These are phyloP conservation scores for Halictus ligatus DNA, from an alignment of 2,888 invertebrate species.

Conservation along the genomic window DNA sequence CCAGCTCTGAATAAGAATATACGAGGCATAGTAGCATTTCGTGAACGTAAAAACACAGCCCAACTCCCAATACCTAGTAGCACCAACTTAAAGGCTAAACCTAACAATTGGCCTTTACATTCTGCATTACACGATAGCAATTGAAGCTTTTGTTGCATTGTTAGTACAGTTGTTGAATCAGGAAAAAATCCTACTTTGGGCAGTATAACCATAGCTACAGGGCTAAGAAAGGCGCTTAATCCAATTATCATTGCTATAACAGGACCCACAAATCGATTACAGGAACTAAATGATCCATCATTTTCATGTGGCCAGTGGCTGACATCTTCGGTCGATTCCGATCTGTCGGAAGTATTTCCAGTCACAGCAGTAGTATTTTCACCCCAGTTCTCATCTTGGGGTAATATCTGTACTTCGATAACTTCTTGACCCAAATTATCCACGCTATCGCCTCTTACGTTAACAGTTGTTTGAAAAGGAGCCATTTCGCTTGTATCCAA, in stretches of 20 bases:
- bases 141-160: conserved; percentile 89
- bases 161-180: conserved; percentile 88
- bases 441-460: conserved; percentile 87
- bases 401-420: conserved; percentile 97
- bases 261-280: conserved; percentile 93
- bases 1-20: conserved; percentile 96
- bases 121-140: conserved; percentile 95
- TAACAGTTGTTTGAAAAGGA: conserved; percentile 94
- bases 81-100: conserved; percentile 95
- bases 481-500: conserved; percentile 89
- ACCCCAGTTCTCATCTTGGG: conserved; percentile 99
- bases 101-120: conserved; percentile 96
- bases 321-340: conserved; percentile 96
- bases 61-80: conserved; percentile 95
- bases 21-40: conserved; percentile 95
- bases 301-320: conserved; percentile 92
- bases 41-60: conserved; percentile 95
- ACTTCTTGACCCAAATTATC: conserved; percentile 95
- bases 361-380: conserved; percentile 99
- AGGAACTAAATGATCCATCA: conserved; percentile 90
- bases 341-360: conserved; percentile 98
- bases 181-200: conserved; percentile 96
- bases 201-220: conserved; percentile 96
- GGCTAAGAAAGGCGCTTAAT: conserved; percentile 94
- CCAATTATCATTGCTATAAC: conserved; percentile 92